Conservation (phyloP, 2,888 invertebrate species). For the Leptogaster cylindrica region DNA sequence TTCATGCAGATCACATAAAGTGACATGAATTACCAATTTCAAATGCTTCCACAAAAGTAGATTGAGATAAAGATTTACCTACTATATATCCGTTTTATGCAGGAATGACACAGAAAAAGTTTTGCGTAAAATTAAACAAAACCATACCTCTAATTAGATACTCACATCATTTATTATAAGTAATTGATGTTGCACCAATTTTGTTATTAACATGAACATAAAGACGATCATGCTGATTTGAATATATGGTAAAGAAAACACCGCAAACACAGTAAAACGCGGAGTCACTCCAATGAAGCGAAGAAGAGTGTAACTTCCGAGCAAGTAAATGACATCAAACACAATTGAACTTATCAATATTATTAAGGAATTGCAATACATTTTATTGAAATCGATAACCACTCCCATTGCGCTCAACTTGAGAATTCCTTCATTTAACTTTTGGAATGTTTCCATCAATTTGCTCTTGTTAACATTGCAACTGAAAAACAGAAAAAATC, state of each 20-base stretch:
- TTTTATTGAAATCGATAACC: conserved; percentile 55
- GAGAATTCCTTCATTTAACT: neutral
- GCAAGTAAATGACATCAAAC: conserved; percentile 57
- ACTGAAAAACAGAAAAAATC: neutral
- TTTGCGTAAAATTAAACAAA: no score
- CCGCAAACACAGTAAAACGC: conserved; percentile 57
- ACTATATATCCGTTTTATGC: no score
- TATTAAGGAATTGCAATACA: conserved; percentile 54
- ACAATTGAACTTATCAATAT: conserved; percentile 55
- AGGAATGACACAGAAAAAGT: no score
- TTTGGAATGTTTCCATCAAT: neutral
- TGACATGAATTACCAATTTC: no score
- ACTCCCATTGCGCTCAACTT: conserved; percentile 51
- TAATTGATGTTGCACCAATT: no score
- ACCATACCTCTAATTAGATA: no score
- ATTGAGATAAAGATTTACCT: no score
- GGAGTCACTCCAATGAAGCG: conserved; percentile 55
- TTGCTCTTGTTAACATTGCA: neutral
- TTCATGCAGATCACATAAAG: no score
- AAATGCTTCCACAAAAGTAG: no score
- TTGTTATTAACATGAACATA: conserved; percentile 56
- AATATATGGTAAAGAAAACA: conserved; percentile 58
- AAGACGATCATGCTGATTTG: conserved; percentile 58
- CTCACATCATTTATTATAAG: no score
- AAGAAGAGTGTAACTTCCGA: conserved; percentile 55